These are phyloP conservation scores for Ecliptopera silaceata DNA, from an alignment of 2,888 invertebrate species.

Conservation along the genomic window DNA sequence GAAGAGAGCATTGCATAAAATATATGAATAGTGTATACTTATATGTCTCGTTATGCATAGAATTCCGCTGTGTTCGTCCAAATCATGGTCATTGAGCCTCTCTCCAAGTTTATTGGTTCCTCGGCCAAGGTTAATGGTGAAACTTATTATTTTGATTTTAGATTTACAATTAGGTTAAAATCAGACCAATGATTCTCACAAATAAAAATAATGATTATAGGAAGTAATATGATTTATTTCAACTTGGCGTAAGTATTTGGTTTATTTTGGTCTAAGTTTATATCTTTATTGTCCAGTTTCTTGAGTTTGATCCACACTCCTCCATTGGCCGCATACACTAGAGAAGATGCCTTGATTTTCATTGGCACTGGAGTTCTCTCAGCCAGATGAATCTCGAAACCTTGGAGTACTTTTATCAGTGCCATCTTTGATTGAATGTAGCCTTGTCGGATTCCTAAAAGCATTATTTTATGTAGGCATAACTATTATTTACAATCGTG, in stretches of 20 bases:
- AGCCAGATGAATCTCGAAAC: slow-evolving; percentile 63
- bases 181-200: background rate
- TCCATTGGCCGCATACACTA: slow-evolving; percentile 65
- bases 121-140: slow-evolving; percentile 13
- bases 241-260: background rate
- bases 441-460: slow-evolving; percentile 73
- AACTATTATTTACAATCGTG: too few relatives aligned
- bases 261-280: slow-evolving; percentile 3
- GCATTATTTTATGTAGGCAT: slow-evolving; percentile 10
- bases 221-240: background rate
- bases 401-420: slow-evolving; percentile 63
- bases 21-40: background rate
- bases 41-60: background rate
- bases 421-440: slow-evolving; percentile 76
- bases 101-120: slow-evolving; percentile 21
- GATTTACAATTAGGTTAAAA: background rate
- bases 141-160: slow-evolving; percentile 1
- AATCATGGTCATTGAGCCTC: slow-evolving; percentile 17
- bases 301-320: slow-evolving; percentile 69
- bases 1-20: slow-evolving; percentile 6
- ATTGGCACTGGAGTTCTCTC: slow-evolving; percentile 63
- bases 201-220: background rate
- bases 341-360: slow-evolving; percentile 58
- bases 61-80: slow-evolving; percentile 1
- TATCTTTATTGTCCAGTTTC: slow-evolving; percentile 39